Base-by-base conservation (phyloP, 2,797 vertebrate species). In the Scyliorhinus canicula region DNA sequence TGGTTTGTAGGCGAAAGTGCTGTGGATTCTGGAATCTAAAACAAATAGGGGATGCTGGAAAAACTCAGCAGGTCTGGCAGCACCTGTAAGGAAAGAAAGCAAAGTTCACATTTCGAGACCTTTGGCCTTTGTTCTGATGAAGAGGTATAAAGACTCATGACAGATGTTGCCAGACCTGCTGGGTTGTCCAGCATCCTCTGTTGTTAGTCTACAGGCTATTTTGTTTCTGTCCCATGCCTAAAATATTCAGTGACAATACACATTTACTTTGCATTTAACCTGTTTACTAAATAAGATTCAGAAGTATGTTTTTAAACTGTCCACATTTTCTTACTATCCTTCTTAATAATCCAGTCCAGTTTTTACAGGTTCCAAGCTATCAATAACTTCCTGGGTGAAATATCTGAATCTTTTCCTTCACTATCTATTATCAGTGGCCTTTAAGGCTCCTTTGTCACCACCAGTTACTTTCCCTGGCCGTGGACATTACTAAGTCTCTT, bases 181-280 rank as follows among this genome's bases (percentile, higher is more conserved):
- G n/a, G n/a, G n/a, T n/a, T n/a, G n/a, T n/a, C n/a, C n/a, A n/a
- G n/a, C n/a, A n/a, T n/a, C n/a, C n/a, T n/a, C n/a, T n/a, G n/a
- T n/a, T n/a, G n/a, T n/a, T n/a, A n/a, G 74, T n/a, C 74, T 35
- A 79, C 8, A 35, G 5, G 14, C 47, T 84, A 19, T 6, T 84
- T 47, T 84, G 79, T 26, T 47, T 47, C 79, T 47, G 12, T 84
- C 47, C 79, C 40, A 84, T 40, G 40, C 16, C 19, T 31, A 7
- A 71, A 35, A 35, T 35, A 31, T 71, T 71, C 95, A 96, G 95
- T 44, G 95, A 96, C 95, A 95, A 95, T 71, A 94, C 35, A 4
- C 93, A 95, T 94, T 94, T 96, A 95, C 44, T 88, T 95, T 96
- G 96, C 96, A 95, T 96, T 96, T 96, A 95, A 74, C 95, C 95